Evolutionary conservation across 2,797 vertebrate species (phyloP).

Genomic region (Lutjanus campechanus): DNA sequence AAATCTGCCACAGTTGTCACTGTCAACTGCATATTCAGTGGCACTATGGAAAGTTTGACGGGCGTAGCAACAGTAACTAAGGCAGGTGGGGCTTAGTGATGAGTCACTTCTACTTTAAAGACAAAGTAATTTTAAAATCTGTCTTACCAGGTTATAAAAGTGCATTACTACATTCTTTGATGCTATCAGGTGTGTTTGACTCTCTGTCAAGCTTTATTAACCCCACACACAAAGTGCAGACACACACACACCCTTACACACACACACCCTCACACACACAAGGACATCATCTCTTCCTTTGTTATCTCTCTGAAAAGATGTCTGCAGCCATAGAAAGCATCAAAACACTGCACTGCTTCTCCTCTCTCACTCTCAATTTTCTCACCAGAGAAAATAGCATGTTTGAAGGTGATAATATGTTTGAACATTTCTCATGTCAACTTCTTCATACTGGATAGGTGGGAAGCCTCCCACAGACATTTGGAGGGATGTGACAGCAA

Average conservation of each 20-base stretch:
- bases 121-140: not conserved
- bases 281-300: conserved; percentile 23
- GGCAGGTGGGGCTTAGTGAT: no score
- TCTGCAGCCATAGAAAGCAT: conserved; percentile 17
- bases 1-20: no score
- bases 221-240: not conserved
- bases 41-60: no score
- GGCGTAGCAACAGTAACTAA: no score
- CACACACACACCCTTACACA: no score
- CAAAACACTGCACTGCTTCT: conserved; percentile 3
- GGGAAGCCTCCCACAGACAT: conserved; percentile 41
- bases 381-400: conserved; percentile 10
- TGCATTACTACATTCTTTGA: not conserved
- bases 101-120: not conserved
- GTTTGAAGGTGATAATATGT: conserved; percentile 54
- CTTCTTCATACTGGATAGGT: conserved; percentile 33
- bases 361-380: not conserved
- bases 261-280: not conserved
- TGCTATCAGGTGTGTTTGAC: conserved; percentile 6
- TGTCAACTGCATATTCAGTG: no score
- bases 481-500: conserved; percentile 44
- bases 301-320: conserved; percentile 14
- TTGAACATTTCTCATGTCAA: conserved; percentile 42
- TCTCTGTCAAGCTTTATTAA: not conserved
- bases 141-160: not conserved